Base-by-base conservation (phyloP, 2,797 vertebrate genomes). In the Hippoglossus hippoglossus region DNA sequence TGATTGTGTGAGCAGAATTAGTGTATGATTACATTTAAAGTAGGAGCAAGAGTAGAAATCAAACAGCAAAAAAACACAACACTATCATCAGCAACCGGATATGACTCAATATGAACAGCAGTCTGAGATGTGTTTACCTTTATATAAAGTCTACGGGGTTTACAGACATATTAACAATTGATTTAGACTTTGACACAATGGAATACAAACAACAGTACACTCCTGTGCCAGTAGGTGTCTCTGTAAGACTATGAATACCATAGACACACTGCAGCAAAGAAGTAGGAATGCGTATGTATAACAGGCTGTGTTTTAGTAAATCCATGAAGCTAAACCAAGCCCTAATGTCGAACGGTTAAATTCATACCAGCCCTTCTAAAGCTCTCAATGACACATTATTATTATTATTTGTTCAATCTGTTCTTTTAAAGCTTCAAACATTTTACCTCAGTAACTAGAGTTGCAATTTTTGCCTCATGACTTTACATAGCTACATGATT, bases 321-420 rank as follows among this genome's bases (percentile, higher is more conserved):
- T 95, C 95, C 94, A 94, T 90, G 82, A 93, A 91, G 84, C 90
- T 96, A 21, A 19, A 49, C 47, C 47, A 9, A 21, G 8, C 5
- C n/a, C n/a, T 21, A 8, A 5, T 41, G 39, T 47, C 18, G 5
- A 7, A 47, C 19, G 2, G 15, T 18, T 6, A 47, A 19, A 6
- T 47, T 6, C 44, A 46, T 46, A 46, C 3, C 39, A 47, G 15
- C 15, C 3, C 18, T 4, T 47, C 18, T 5, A 47, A 47, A 47
- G 6, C 16, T 19, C 19, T n/a, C 9, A 0, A 5, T 44, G 41
- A 18, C 41, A 44, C 16, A 16, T 44, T 44, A 7, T 47, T 44
- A 6, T 46, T 15, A 47, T 19, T 11, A 21, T 49, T 49, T 49
- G 18, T 9, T 49, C 47, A 47, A 7, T 18, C 2, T 47, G 46